Evolutionary conservation across 2,113 vertebrate species (phyloP), one percentile per base, ranked within the genome.

Genomic region (Microcebus tavaratra): DNA sequence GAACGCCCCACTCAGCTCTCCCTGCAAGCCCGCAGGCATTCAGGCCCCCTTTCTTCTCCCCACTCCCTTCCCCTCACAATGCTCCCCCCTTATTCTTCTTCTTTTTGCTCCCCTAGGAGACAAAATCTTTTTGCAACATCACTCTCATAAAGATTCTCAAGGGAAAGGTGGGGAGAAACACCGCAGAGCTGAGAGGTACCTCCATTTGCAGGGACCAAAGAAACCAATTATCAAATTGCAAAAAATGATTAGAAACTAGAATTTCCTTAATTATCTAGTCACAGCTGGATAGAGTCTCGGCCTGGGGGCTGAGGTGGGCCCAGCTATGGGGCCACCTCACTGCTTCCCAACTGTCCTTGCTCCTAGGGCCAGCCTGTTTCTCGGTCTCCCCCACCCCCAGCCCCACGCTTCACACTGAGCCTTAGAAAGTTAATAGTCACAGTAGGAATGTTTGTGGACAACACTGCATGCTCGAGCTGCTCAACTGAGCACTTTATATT

Each of bases 211-310:
- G 68, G 88, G 63, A 55, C 42, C 78, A 39, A 84, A 98, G 92
- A 95, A 92, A 82, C 61, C 87, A 89, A 53, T 86, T 96, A 95
- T 96, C 80, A 96, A 87, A 97, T 92, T 68, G 95, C 6, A 67
- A 79, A 96, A 93, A 88, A 94, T 68, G 17, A 96, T 85, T 73
- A 67, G 89, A 90, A 84, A 53, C 94, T 63, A n/a, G 92, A 70
- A 90, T 80, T 87, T 45, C 75, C 50, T 94, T 90, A 92, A 88
- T 42, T 42, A 42, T 42, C 42, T 97, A 93, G 96, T 96, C 93
- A 87, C 50, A 88, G 93, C 63, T 36, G 80, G 61, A 57, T 57
- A 20, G 23, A 73, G 10, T 20, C 53, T 25, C 3, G 31, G 36
- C 68, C 34, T 27, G 45, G 23, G 55, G 55, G 17, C 5, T 1